A percentile compares a stretch with the other conserved stretches of the same genome.
These are phyloP conservation scores for Paratrypauchen microcephalus DNA, from an alignment of 2,797 vertebrate species.

Conservation along the genomic window DNA sequence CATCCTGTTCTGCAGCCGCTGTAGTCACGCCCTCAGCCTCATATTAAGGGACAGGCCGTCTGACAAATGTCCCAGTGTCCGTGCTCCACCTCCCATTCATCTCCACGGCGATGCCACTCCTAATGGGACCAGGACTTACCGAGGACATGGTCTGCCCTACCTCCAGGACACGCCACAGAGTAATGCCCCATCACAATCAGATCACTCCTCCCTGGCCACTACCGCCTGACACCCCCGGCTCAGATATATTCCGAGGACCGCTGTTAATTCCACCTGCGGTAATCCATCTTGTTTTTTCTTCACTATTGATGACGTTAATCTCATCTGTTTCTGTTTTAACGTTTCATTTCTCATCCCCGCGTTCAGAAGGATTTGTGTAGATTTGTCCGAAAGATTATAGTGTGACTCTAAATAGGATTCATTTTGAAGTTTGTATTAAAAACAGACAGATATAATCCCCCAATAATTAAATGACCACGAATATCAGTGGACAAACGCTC, in stretches of 20 bases:
- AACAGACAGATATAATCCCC: too few relatives aligned
- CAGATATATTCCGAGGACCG: constrained; percentile 45
- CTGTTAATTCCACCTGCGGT: constrained; percentile 52
- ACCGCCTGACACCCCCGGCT: constrained; percentile 45
- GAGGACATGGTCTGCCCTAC: constrained; percentile 61
- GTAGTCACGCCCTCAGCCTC: constrained; percentile 42
- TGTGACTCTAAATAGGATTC: too few relatives aligned
- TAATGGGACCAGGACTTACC: constrained; percentile 71
- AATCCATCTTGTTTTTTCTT: constrained; percentile 47
- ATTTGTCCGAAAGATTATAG: constrained; percentile 40
- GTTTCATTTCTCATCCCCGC: constrained; percentile 38
- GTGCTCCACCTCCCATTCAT: constrained; percentile 66
- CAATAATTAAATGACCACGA: too few relatives aligned
- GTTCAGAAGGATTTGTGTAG: constrained; percentile 4
- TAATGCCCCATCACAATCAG: constrained; percentile 66
- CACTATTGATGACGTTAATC: constrained; percentile 49
- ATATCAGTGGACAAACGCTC: too few relatives aligned
- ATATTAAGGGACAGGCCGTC: constrained; percentile 60
- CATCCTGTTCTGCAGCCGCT: constrained; percentile 43
- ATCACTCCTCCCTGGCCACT: constrained; percentile 55
- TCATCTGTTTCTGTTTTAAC: constrained; percentile 39
- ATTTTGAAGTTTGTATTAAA: too few relatives aligned
- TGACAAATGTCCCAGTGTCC: constrained; percentile 68
- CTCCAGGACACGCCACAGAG: constrained; percentile 62
- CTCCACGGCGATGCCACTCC: constrained; percentile 64